These are phyloP conservation scores for Chorisops tibialis DNA, from an alignment of 2,888 invertebrate genomes.

Conservation along the genomic window DNA sequence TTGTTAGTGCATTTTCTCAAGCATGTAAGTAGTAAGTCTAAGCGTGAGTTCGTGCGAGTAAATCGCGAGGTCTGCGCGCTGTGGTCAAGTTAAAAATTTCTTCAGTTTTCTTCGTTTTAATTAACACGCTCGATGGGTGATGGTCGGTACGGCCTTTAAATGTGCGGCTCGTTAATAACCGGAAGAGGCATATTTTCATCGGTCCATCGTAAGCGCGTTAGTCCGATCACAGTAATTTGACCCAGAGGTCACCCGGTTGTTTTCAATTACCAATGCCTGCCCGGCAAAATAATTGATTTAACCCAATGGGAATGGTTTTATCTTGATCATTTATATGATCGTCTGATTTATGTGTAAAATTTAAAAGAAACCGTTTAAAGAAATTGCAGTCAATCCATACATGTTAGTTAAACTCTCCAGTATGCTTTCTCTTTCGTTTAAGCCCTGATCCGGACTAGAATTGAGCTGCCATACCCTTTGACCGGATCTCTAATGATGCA, in stretches of 20 bases:
- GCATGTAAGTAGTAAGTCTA: too few relatives aligned
- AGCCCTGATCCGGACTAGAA: neutral
- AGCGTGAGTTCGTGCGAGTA: too few relatives aligned
- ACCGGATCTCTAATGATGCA: neutral
- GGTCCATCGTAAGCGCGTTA: neutral
- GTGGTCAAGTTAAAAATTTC: conserved; percentile 4
- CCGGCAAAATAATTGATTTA: neutral
- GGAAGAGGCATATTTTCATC: neutral
- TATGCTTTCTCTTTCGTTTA: neutral
- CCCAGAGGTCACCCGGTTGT: neutral
- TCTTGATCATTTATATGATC: neutral
- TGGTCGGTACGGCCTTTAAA: neutral
- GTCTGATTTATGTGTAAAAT: neutral
- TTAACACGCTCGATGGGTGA: conserved; percentile 8
- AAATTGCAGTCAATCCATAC: too few relatives aligned
- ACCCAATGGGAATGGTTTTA: neutral
- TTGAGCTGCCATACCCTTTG: neutral
- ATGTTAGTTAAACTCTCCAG: too few relatives aligned
- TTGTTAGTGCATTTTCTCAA: neutral
- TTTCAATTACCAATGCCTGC: neutral
- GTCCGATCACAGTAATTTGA: neutral
- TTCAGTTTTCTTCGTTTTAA: conserved; percentile 18
- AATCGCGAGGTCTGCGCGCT: neutral
- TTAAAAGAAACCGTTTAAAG: neutral
- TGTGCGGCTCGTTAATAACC: neutral